Base-by-base conservation (phyloP, 2,888 invertebrate species). In the Nomada fabriciana region DNA sequence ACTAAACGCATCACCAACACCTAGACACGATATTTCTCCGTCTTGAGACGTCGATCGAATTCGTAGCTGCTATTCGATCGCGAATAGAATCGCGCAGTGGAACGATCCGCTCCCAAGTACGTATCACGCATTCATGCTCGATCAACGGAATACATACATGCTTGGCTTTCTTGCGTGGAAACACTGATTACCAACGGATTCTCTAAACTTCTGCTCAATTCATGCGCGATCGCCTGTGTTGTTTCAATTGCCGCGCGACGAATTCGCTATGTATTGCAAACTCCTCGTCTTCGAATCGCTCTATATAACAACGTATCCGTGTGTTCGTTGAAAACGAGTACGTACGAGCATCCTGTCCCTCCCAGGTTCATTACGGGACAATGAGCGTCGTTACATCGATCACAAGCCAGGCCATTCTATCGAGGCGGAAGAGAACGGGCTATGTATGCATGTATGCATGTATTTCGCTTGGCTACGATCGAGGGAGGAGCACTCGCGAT, bases 361-460 rank as follows among this genome's bases (percentile, higher is more conserved):
- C 93, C 93, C 91, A 91, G 90, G 71, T 90, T 92, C 92, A 91
- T 93, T 93, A 93, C 88, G 88, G 89, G 91, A 93, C 91, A 92
- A 92, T 92, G 91, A 91, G 90, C 88, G 89, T 92, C 90, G 91
- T 92, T 92, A 91, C 91, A 90, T 91, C 91, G 91, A 91, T 92
- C 91, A 89, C 88, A 76, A 69, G 76, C 85, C 72, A 71, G 78
- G 59, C 74, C 80, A 81, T 86, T 88, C 86, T 82, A 70, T 74
- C 86, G 73, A 77, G 86, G 81, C 87, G 88, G 84, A 88, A 87
- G 87, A 87, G 87, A 83, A 42, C 76, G 29, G 55, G 57, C 77
- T 73, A 65, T 36, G 36, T 36, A 36, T 36, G 36, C 36, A 36
- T 0, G 36, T 1, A 7, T 7, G 36, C 1, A 36, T 36, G 36